A percentile compares a stretch with the other conserved stretches of the same genome.
Conservation (phyloP, 2,113 vertebrate genomes). For the Ahaetulla prasina region DNA sequence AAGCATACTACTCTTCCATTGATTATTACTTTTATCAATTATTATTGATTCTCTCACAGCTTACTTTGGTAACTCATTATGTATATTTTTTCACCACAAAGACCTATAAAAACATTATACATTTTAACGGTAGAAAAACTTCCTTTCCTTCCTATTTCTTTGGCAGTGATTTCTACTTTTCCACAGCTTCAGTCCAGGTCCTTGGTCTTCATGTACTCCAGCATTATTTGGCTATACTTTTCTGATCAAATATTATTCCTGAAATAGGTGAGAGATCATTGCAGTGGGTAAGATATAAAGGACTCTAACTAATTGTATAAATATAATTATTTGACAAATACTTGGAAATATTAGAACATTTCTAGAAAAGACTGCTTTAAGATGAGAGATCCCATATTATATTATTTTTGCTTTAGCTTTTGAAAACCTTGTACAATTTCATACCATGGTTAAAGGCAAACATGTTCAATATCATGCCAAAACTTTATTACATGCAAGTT, state of each 20-base stretch:
- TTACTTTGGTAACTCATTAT: conserved; percentile 25
- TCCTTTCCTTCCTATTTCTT: fast-evolving
- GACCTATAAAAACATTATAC: not conserved
- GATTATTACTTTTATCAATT: not conserved
- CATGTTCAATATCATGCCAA: fast-evolving
- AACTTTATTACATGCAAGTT: not conserved
- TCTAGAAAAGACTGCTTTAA: not conserved
- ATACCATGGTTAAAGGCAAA: not conserved
- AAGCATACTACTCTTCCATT: not conserved
- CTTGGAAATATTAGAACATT: not conserved
- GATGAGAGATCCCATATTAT: not conserved
- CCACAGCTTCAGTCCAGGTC: not conserved
- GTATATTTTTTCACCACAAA: not conserved
- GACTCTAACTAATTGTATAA: not conserved
- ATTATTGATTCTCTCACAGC: not conserved
- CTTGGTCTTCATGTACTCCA: not conserved
- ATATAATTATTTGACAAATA: not conserved
- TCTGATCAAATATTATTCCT: not conserved
- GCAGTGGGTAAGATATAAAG: not conserved
- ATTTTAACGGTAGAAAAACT: not conserved
- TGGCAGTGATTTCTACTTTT: not conserved
- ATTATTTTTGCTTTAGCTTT: not conserved
- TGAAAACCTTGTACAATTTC: not conserved
- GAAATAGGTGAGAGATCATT: not conserved
- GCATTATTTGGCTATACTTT: not conserved